Conservation (phyloP, 2,797 vertebrate genomes). For the Carduelis carduelis region DNA sequence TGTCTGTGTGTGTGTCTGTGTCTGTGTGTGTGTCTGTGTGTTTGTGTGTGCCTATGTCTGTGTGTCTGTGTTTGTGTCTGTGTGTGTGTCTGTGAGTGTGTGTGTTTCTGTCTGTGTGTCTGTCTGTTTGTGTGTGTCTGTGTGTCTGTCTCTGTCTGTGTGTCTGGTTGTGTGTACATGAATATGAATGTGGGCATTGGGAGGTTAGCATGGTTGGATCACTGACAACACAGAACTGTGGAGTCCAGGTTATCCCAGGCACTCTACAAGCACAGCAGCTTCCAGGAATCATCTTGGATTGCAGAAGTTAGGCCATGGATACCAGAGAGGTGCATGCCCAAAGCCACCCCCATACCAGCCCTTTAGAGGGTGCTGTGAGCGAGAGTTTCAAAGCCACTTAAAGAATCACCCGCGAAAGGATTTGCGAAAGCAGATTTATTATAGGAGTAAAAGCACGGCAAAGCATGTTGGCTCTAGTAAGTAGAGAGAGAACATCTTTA, state of each 20-base stretch:
- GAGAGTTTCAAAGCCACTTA: not conserved
- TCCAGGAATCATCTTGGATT: not conserved
- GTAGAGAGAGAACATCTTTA: too few relatives aligned
- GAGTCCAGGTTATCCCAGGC: not conserved
- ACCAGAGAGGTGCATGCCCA: fast-evolving
- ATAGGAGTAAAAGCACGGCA: not conserved
- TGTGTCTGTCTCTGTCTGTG: too few relatives aligned
- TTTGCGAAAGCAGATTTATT: not conserved
- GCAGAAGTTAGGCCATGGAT: not conserved
- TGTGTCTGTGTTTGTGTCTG: too few relatives aligned
- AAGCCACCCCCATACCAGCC: not conserved
- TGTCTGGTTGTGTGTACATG: fast-evolving
- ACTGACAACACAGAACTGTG: not conserved
- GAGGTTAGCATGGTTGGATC: not conserved
- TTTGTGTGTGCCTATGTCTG: too few relatives aligned
- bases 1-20: too few relatives aligned
- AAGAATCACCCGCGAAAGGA: not conserved
- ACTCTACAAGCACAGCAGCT: not conserved
- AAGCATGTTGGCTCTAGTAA: fast-evolving
- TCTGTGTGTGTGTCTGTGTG: too few relatives aligned
- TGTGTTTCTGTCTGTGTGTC: too few relatives aligned
- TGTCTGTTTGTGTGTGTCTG: too few relatives aligned
- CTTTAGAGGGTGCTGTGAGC: fast-evolving
- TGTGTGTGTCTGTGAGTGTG: too few relatives aligned
- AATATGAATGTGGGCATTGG: fast-evolving